A percentile compares a stretch with the other conserved stretches of the same genome.
Evolutionary conservation across 2,113 vertebrate genomes (phyloP).

Genomic region (Leptocoma aspasia): DNA sequence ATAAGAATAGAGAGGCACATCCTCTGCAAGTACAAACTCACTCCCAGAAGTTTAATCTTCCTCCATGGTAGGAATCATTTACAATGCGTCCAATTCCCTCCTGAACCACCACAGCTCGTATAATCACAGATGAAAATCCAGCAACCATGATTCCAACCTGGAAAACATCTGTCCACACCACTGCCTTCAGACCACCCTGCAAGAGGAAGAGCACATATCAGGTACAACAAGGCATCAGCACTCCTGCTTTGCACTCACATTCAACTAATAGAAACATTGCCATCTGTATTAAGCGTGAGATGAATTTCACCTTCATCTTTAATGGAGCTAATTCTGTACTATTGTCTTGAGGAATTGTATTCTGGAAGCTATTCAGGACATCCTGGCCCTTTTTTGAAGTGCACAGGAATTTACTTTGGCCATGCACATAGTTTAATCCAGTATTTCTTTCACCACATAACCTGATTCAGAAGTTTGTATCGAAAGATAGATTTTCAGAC

Average conservation of each 20-base stretch:
- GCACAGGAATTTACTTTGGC: neutral
- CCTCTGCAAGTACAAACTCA: constrained; percentile 71
- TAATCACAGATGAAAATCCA: constrained; percentile 84
- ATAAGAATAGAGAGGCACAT: neutral
- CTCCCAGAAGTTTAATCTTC: constrained; percentile 87
- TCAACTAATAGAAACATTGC: neutral
- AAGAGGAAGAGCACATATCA: neutral
- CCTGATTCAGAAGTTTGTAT: neutral
- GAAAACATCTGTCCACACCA: constrained; percentile 93
- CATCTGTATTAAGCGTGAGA: neutral
- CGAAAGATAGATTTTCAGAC: neutral
- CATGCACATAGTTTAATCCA: neutral
- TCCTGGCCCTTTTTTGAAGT: neutral
- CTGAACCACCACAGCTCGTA: constrained; percentile 76
- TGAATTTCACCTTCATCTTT: neutral
- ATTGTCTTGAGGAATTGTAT: neutral
- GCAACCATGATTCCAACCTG: constrained; percentile 88
- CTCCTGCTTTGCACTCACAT: neutral
- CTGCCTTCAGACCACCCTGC: constrained; percentile 90
- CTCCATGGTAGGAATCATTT: constrained; percentile 79
- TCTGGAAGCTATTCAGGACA: neutral
- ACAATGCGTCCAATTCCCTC: constrained; percentile 77
- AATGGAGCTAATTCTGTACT: neutral
- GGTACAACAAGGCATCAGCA: neutral
- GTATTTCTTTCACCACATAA: neutral